Base-by-base conservation (phyloP, 2,797 vertebrate species). In the Numenius phaeopus region DNA sequence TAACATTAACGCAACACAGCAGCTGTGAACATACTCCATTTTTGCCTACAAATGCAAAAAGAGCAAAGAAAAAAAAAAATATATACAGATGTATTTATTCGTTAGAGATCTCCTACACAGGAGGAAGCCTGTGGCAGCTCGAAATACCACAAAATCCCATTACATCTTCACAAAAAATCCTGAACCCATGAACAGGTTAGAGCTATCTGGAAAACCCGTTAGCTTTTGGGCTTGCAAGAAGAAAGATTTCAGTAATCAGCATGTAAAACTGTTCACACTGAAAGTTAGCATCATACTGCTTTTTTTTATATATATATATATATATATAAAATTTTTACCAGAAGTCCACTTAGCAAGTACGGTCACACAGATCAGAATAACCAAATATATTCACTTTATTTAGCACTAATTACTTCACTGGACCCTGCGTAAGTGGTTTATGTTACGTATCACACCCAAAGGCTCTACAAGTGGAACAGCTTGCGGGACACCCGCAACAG, bases 21-120 rank as follows among this genome's bases (percentile, higher is more conserved):
- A 77, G 34, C 47, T 4, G 2, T 0, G 0, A 93, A 58, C 2
- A 22, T 6, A 47, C 5, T 55, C 42, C 39, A 50, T 39, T 21
- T 80, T 66, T 37, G 24, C 40, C 40, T 40, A 81, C 37, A 52
- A 86, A 67, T 21, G 32, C 4, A 44, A 73, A 44, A 52, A 72
- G 21, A 67, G 8, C 13, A 64, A 47, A 50, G 4, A 14, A 10
- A 21, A 29, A 44, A 34, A 27, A 9, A 3, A 22, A n/a, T 27
- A n/a, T 13, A 26, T 2, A 6, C 10, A 44, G 15, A 32, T 21
- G 8, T 17, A 47, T 75, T 75, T 70, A 40, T 62, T 67, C 44
- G 49, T 76, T 32, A 46, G 20, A 88, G 39, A 6, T 59, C 42
- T 92, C 37, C 20, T 64, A 64, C 14, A 40, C 16, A 83, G 44